Conservation (phyloP, 1,140 invertebrate genomes). For the Drosophila teissieri region DNA sequence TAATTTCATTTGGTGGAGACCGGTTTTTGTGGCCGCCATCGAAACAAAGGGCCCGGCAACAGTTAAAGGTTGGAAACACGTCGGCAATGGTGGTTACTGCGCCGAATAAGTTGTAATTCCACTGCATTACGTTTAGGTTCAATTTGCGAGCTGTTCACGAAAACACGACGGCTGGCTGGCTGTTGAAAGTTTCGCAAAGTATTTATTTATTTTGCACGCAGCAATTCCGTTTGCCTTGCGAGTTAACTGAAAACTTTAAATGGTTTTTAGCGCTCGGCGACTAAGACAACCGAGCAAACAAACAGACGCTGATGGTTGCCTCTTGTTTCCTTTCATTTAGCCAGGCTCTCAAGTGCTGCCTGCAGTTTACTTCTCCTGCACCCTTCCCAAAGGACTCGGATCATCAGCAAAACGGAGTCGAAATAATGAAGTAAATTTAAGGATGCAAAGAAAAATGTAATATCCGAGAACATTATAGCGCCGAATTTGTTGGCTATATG, state of each 20-base stretch:
- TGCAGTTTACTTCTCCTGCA: slow-evolving; percentile 19
- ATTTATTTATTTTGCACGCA: slow-evolving; percentile 71
- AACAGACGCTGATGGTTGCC: slow-evolving; percentile 58
- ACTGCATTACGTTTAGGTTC: slow-evolving; percentile 67
- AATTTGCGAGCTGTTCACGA: slow-evolving; percentile 53
- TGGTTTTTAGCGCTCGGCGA: slow-evolving; percentile 46
- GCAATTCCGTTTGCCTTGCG: slow-evolving; percentile 59
- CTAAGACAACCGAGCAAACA: slow-evolving; percentile 43
- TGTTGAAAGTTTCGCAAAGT: slow-evolving; percentile 57
- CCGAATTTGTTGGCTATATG: background rate
- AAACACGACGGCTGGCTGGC: slow-evolving; percentile 10
- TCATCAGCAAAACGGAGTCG: slow-evolving; percentile 15
- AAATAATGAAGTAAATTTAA: slow-evolving; percentile 23
- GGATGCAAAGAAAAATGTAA: slow-evolving; percentile 13
- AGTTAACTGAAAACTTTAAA: slow-evolving; percentile 72
- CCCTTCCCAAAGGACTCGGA: slow-evolving; percentile 1
- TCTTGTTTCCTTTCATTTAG: slow-evolving; percentile 67
- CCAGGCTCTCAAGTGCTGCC: slow-evolving; percentile 51
- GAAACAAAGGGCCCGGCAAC: slow-evolving; percentile 12
- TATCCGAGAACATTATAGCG: background rate
- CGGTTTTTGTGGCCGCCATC: slow-evolving; percentile 58
- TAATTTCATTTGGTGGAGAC: slow-evolving; percentile 74
- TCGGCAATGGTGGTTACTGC: background rate
- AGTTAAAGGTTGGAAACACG: slow-evolving; percentile 19
- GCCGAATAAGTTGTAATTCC: slow-evolving; percentile 68